phyloP scores from a whole-genome alignment of 2,888 invertebrate species.

The Pollenia amentaria region DNA sequence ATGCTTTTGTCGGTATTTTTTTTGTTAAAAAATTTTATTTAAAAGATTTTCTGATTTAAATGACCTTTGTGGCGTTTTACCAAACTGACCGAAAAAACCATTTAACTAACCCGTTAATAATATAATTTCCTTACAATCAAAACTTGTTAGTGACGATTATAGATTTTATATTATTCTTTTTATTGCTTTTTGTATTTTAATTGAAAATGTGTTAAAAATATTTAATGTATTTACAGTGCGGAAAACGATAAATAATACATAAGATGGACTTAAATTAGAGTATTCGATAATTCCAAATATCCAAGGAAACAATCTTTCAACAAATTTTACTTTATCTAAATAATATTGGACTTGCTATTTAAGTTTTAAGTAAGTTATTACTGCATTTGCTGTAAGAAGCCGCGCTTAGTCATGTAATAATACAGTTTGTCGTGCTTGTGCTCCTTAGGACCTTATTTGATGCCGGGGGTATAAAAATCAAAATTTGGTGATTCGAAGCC shows the following conservation, averaged over 20 bases:
- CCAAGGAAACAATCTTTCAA: too few species aligned
- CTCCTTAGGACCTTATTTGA: too few species aligned
- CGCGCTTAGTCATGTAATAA: too few species aligned
- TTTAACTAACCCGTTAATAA: slow-evolving; percentile 49
- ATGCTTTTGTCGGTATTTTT: slow-evolving; percentile 50
- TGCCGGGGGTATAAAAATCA: too few species aligned
- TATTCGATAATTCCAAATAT: too few species aligned
- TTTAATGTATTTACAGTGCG: slow-evolving; percentile 14
- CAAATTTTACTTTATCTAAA: too few species aligned
- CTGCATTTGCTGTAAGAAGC: too few species aligned
- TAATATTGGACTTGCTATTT: too few species aligned
- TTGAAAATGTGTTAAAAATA: not conserved
- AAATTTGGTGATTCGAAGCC: too few species aligned
- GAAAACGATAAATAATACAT: not conserved
- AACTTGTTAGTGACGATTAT: slow-evolving; percentile 37
- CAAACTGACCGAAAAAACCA: slow-evolving; percentile 35
- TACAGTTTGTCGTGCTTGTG: too few species aligned
- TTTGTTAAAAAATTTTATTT: slow-evolving; percentile 18
- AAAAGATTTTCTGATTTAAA: slow-evolving; percentile 39
- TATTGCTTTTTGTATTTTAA: slow-evolving; percentile 22
- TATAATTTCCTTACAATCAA: slow-evolving; percentile 55
- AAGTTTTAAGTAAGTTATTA: too few species aligned
- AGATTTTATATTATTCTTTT: slow-evolving; percentile 17
- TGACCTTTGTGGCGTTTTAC: slow-evolving; percentile 71
- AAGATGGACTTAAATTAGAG: too few species aligned